These are phyloP conservation scores for Nothoprocta perdicaria DNA, from an alignment of 2,113 vertebrate species.

Conservation along the genomic window DNA sequence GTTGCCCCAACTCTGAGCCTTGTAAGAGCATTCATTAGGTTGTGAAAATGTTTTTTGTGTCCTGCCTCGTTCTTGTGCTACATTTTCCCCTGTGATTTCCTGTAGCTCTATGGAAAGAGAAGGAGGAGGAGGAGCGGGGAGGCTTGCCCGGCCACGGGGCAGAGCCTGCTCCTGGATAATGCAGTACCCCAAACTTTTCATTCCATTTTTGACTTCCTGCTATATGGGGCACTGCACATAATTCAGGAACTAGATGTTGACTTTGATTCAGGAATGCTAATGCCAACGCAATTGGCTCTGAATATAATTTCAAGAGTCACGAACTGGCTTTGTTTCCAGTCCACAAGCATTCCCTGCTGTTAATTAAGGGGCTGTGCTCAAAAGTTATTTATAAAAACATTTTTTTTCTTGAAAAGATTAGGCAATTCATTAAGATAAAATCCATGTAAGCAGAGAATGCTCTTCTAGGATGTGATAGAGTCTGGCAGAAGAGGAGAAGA, in stretches of 20 bases:
- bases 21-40: background rate
- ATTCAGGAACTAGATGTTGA: background rate
- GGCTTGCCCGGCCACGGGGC: fast-evolving
- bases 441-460: background rate
- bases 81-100: fast-evolving
- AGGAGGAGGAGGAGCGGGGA: background rate
- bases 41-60: background rate
- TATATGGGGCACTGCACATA: background rate
- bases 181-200: background rate
- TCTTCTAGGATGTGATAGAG: background rate
- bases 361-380: background rate
- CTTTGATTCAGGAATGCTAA: conserved; percentile 5
- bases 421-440: conserved; percentile 7
- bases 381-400: background rate
- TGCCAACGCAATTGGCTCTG: background rate
- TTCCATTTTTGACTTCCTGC: background rate
- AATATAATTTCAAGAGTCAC: background rate
- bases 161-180: background rate
- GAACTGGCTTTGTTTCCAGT: conserved; percentile 23
- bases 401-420: background rate
- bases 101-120: background rate
- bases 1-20: fast-evolving
- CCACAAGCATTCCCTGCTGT: background rate
- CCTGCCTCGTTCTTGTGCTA: background rate
- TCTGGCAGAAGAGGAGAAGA: background rate